These are phyloP conservation scores for Cerceris rybyensis DNA, from an alignment of 2,888 invertebrate species.

Conservation along the genomic window DNA sequence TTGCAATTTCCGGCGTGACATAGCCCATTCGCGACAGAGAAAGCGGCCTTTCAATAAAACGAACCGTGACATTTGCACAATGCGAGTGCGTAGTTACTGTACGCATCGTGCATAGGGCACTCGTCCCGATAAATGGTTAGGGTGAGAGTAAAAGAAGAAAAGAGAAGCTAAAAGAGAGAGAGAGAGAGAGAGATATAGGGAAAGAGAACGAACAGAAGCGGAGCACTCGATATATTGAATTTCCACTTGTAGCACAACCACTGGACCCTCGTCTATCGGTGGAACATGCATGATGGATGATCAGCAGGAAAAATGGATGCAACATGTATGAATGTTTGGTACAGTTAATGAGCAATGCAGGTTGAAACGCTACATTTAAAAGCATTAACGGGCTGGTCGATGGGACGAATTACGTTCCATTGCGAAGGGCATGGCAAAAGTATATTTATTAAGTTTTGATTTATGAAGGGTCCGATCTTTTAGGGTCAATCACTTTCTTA, in stretches of 20 bases:
- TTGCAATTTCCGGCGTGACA: constrained; percentile 59
- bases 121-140: constrained; percentile 42
- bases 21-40: constrained; percentile 37
- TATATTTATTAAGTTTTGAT: too few relatives aligned
- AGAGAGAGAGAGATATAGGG: background rate
- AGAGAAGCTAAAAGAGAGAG: background rate
- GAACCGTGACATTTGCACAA: constrained; percentile 54
- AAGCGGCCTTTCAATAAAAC: constrained; percentile 65
- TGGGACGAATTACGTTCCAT: background rate
- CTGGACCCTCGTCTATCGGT: constrained; percentile 37
- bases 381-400: background rate
- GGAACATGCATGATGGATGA: constrained; percentile 26
- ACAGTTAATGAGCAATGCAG: constrained; percentile 41
- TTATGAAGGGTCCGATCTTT: too few relatives aligned
- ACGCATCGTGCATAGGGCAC: constrained; percentile 35
- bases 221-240: constrained; percentile 62
- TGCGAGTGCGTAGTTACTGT: constrained; percentile 44
- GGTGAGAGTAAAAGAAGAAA: constrained; percentile 3
- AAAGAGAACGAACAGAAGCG: constrained; percentile 33
- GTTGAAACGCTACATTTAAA: background rate
- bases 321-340: constrained; percentile 22
- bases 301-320: constrained; percentile 33
- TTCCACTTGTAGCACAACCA: constrained; percentile 55
- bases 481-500: too few relatives aligned
- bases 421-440: background rate